Percentiles rank a stretch among this genome's conserved stretches.
These are phyloP conservation scores for Polypedilum pembai DNA, from an alignment of 1,140 invertebrate genomes.

Conservation along the genomic window DNA sequence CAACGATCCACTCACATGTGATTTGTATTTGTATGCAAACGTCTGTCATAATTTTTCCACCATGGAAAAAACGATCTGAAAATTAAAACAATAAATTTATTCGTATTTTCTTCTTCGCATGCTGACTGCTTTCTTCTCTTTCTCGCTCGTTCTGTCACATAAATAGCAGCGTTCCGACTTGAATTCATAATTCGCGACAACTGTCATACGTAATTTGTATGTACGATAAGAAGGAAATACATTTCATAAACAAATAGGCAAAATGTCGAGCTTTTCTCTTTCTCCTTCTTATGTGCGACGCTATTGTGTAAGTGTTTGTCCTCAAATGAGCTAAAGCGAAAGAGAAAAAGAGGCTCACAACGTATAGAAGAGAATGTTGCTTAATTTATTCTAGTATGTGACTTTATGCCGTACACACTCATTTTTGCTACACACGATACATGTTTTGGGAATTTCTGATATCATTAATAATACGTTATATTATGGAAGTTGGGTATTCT, in stretches of 20 bases:
- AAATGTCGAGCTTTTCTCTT: background rate
- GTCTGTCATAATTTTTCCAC: background rate
- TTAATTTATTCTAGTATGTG: conserved; percentile 25
- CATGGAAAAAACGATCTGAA: background rate
- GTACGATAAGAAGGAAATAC: conserved; percentile 19
- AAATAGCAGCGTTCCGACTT: background rate
- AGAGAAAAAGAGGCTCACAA: background rate
- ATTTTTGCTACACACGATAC: background rate
- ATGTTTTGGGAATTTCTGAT: conserved; percentile 26
- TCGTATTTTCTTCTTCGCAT: background rate
- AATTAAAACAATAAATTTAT: conserved; percentile 27
- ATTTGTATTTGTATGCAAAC: too few relatives aligned
- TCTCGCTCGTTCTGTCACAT: background rate
- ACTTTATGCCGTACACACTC: conserved; percentile 6
- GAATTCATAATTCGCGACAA: conserved; percentile 17
- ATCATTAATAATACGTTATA: conserved; percentile 23
- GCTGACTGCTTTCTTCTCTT: background rate
- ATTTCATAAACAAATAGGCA: conserved; percentile 26
- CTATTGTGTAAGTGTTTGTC: conserved; percentile 17
- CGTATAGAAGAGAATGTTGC: background rate
- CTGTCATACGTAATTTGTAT: conserved; percentile 15
- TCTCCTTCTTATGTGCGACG: background rate
- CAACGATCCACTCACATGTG: too few relatives aligned
- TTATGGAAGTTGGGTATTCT: background rate
- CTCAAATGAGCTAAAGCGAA: background rate